Base-by-base conservation (phyloP, 2,888 invertebrate species). In the Biston stratarius region DNA sequence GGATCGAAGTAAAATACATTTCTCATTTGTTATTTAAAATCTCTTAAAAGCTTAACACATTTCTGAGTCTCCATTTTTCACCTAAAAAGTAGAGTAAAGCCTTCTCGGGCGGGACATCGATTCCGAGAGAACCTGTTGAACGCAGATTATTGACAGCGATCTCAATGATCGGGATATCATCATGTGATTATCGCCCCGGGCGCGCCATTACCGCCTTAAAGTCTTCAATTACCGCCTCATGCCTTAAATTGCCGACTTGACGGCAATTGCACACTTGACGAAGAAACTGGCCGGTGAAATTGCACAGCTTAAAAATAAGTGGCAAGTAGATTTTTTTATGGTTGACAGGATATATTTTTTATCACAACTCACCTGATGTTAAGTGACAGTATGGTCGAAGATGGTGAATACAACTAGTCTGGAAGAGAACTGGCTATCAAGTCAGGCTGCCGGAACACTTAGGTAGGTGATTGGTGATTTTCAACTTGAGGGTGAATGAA, bases 201-300 rank as follows among this genome's bases (percentile, higher is more conserved):
- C 83, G 74, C 73, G 80, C 83, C 84, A 87, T 88, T 86, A 85
- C 81, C 78, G 79, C 76, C 77, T 72, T 84, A 84, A 86, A 83
- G 77, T 82, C 77, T 52, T 44, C 47, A 62, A 67, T 67, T 52
- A 49, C 66, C 66, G 61, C 52, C 56, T 65, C 33, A 42, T 67
- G 57, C 14, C 51, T 45, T 47, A 61, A 61, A 67, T 58, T 58
- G 51, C 57, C 57, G 15, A 34, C 56, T n/a, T 47, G 56, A 33
- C 45, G 33, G 49, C 36, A 56, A 61, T 60, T 49, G 36, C 53
- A 9, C 14, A 10, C 57, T 63, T 56, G 63, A 56, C 56, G 56
- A 42, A 40, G 34, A 63, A 49, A 45, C 51, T 51, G 59, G 24
- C 57, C 10, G 5, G 47, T 6, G 14, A 65, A 65, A 65, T 56